Percentiles rank a stretch among this genome's conserved stretches.
These are phyloP conservation scores for Sterna hirundo DNA, from an alignment of 2,113 vertebrate species.

Conservation along the genomic window DNA sequence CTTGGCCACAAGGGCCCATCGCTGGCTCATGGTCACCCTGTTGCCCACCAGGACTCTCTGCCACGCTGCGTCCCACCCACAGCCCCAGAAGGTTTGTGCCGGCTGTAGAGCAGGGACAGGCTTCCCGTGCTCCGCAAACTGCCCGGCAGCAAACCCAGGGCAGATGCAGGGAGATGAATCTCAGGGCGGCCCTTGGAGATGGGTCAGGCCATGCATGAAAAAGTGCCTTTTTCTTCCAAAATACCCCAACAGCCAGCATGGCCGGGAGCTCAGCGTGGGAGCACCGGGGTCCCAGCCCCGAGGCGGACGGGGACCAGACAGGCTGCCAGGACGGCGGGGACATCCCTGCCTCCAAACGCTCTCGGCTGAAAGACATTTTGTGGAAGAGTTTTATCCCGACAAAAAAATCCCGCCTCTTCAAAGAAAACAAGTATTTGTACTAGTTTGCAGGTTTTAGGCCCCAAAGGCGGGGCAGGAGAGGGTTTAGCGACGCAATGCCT, in stretches of 20 bases:
- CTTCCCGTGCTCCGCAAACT: not conserved
- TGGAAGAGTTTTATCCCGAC: not conserved
- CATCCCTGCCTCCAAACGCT: not conserved
- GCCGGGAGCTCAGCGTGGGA: not conserved
- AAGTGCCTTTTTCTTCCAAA: not conserved
- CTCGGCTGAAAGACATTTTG: not conserved
- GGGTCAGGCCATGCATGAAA: not conserved
- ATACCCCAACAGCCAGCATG: not conserved
- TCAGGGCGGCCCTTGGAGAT: not conserved
- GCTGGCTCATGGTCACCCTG: too few species aligned
- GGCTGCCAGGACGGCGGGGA: not conserved
- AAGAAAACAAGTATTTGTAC: not conserved
- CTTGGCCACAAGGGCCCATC: too few species aligned
- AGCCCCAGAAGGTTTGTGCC: not conserved
- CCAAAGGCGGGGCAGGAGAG: not conserved
- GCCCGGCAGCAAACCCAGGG: not conserved
- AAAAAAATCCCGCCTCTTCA: not conserved
- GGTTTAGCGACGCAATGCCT: not conserved
- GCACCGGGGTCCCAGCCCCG: not conserved
- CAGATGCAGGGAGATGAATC: not conserved
- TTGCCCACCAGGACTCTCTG: too few species aligned
- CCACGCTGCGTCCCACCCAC: rapidly evolving
- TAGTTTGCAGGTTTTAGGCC: not conserved
- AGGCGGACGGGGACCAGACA: not conserved
- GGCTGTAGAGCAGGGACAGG: not conserved